These are phyloP conservation scores for Anarsia innoxiella DNA, from an alignment of 2,888 invertebrate species.

Conservation along the genomic window DNA sequence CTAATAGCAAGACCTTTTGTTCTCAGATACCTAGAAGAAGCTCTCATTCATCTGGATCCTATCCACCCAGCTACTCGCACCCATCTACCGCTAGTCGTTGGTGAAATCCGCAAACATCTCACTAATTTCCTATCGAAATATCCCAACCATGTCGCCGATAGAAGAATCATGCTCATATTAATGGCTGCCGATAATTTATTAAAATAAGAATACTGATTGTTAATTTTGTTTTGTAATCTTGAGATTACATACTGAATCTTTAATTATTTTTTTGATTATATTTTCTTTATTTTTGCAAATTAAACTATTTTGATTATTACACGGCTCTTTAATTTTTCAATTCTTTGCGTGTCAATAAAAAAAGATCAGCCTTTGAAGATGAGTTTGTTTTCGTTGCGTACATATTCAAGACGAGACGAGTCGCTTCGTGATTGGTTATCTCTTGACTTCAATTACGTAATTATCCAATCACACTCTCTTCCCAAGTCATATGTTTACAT, in stretches of 20 bases:
- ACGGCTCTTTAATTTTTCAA: neutral
- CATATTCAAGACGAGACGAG: neutral
- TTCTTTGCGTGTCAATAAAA: neutral
- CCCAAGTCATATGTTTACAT: neutral
- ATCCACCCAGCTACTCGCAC: slow-evolving; percentile 82
- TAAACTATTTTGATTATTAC: too few species aligned
- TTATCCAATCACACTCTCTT: neutral
- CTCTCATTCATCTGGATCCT: slow-evolving; percentile 85
- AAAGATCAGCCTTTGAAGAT: neutral
- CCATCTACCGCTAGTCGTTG: slow-evolving; percentile 86
- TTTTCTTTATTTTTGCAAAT: too few species aligned
- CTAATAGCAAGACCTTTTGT: too few species aligned
- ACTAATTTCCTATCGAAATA: slow-evolving; percentile 59
- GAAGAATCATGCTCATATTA: slow-evolving; percentile 79
- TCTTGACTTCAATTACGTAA: too few species aligned
- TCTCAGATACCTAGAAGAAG: slow-evolving; percentile 90
- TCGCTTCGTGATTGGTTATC: slow-evolving; percentile 1
- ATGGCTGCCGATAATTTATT: slow-evolving; percentile 75
- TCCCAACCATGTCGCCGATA: slow-evolving; percentile 79
- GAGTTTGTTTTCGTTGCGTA: neutral
- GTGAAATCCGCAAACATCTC: slow-evolving; percentile 81
- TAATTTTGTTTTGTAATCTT: slow-evolving; percentile 8
- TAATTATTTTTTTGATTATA: too few species aligned
- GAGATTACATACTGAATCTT: too few species aligned
- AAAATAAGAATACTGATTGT: slow-evolving; percentile 21